Base-by-base conservation (phyloP, 2,888 invertebrate genomes). In the Bellardia pandia region DNA sequence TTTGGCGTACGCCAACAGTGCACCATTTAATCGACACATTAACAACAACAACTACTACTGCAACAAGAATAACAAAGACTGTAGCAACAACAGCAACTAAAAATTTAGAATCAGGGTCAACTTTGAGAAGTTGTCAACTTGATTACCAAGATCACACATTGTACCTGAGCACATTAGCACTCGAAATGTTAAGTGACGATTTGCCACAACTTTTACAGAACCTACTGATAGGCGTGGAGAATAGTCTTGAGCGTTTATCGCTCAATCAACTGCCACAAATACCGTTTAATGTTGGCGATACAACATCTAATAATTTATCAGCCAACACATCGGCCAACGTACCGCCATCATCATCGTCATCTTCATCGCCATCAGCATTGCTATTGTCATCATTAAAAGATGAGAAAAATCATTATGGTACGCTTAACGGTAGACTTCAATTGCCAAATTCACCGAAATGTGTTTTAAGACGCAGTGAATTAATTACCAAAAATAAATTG, bases 201-300 rank as follows among this genome's bases (percentile, higher is more conserved):
- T 92, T 96, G 89, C 95, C 96, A 68, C 95, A 95, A 89, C 94
- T 96, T 89, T 94, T 96, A 89, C 95, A 95, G 91, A 95, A 95
- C 90, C 94, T 96, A 77, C 94, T 96, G 72, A 95, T 96, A 76
- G 95, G 96, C 83, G 96, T 96, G 76, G 96, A 96, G 92, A 95
- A 95, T 85, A 96, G 95, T 89, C 95, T 96, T 90, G 95, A 95
- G 90, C 94, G 96, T 86, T 95, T 96, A 88, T 95, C 95, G 86
- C 92, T 96, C 89, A 96, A 96, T 92, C 96, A 96, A 89, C 93
- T 96, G 81, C 94, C 95, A 86, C 96, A 48, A 89, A 95, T 94
- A 86, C 87, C 80, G 51, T 64, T 80, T 6, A 58, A 30, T 64
- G 69, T 13, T 9, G 45, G 11, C 13, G 45, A 83, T 71, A 23